A percentile compares a stretch with the other conserved stretches of the same genome.
phyloP scores from a whole-genome alignment of 92 coral and sea anemone genomes.

The Galaxea fascicularis region DNA sequence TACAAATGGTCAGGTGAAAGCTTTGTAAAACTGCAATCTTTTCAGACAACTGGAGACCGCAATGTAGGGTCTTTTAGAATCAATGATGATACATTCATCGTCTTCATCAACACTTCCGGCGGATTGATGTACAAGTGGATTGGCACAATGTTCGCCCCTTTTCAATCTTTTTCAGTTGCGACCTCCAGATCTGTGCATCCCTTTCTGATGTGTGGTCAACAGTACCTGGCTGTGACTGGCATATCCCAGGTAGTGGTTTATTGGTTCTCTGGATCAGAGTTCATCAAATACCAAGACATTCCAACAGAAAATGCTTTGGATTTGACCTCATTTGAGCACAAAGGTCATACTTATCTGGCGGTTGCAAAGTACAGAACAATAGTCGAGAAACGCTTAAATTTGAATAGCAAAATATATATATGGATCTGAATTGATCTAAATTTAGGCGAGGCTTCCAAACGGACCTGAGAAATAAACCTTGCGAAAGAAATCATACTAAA shows the following conservation, averaged over 20 bases:
- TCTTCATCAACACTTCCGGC: slow-evolving; percentile 29
- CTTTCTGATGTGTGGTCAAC: slow-evolving; percentile 46
- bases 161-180: slow-evolving; percentile 40
- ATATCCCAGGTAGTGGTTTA: slow-evolving; percentile 25
- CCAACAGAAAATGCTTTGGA: slow-evolving; percentile 23
- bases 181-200: slow-evolving; percentile 21
- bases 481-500: too few species aligned
- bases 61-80: slow-evolving; percentile 33
- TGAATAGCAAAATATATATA: too few species aligned
- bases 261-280: slow-evolving; percentile 57
- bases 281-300: slow-evolving; percentile 48
- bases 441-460: too few species aligned
- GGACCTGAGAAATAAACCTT: too few species aligned
- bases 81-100: slow-evolving; percentile 39
- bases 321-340: slow-evolving; percentile 38
- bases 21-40: slow-evolving; percentile 13
- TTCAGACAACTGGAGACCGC: slow-evolving; percentile 3
- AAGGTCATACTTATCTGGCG: slow-evolving; percentile 26
- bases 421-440: too few species aligned
- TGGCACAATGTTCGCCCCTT: slow-evolving; percentile 31
- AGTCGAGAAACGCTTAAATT: too few species aligned
- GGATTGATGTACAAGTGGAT: slow-evolving; percentile 47
- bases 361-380: too few species aligned
- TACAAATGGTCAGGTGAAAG: slow-evolving; percentile 49
- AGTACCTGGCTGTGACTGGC: slow-evolving; percentile 38